phyloP scores from a whole-genome alignment of 1,140 invertebrate genomes.

The Drosophila bocki region DNA sequence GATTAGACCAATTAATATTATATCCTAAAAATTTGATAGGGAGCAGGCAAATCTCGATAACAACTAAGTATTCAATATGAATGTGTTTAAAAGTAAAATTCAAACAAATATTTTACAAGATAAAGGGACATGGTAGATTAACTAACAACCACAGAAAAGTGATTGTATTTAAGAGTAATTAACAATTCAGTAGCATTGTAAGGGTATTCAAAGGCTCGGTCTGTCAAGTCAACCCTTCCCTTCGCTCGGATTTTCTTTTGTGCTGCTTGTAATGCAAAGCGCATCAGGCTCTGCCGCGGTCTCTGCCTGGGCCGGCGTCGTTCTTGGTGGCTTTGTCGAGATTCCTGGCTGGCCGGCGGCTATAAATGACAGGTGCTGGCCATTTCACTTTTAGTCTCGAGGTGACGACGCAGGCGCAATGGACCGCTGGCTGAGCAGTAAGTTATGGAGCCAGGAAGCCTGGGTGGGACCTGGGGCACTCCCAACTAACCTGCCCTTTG shows the following conservation, averaged over 20 bases:
- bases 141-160: no score
- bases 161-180: neutral
- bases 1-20: no score
- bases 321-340: constrained; percentile 31
- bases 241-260: constrained; percentile 12
- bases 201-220: constrained; percentile 10
- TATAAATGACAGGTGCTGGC: constrained; percentile 76
- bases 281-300: constrained; percentile 19
- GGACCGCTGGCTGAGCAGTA: constrained; percentile 58
- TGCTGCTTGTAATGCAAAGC: constrained; percentile 64
- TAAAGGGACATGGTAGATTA: no score
- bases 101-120: no score
- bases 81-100: no score
- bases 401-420: constrained; percentile 70
- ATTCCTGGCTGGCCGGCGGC: constrained; percentile 57
- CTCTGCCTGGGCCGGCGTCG: constrained; percentile 18
- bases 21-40: no score
- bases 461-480: neutral
- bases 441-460: constrained; percentile 20
- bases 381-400: constrained; percentile 81
- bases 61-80: neutral
- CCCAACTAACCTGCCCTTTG: constrained; percentile 1
- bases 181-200: neutral
- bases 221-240: neutral
- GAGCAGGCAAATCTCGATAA: neutral